Evolutionary conservation across 2,113 vertebrate genomes (phyloP), one percentile per base, ranked within the genome.

Genomic region (Zosterops hypoxanthus): DNA sequence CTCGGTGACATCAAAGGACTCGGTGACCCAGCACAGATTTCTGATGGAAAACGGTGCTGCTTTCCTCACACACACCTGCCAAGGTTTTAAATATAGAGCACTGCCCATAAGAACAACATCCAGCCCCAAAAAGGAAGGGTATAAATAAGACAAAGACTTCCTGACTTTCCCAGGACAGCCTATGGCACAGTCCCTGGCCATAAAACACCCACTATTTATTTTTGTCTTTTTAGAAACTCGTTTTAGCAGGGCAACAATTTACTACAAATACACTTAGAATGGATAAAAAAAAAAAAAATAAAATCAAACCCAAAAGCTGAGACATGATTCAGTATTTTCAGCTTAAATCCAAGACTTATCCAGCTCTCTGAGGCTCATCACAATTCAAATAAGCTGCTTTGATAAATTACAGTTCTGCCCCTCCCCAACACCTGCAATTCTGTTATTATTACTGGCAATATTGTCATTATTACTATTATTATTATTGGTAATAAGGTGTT

Each of bases 1-100:
- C 33, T 39, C 6, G 3, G 26, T 11, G 64, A 22, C 52, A 53
- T 6, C 52, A 1, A 5, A 63, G 44, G 8, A 5, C 33, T 46
- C 8, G 4, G 25, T 12, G 64, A 19, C 41, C 82, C 4, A 5
- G 41, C 52, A 29, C 2, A 26, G 56, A 8, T 2, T 61, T 9
- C 6, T 28, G 71, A 36, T 53, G 25, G 60, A 2, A 78, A 81
- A 9, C 0, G 1, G 5, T 7, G 68, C 59, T 46, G 2, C 14
- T 61, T 36, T 16, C 57, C 57, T 49, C 68, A 31, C 39, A 46
- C 25, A 1, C 20, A 3, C 60, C 70, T 18, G n/a, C 11, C 26
- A 1, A 25, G 53, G 77, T 9, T 63, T 63, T 10, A 86, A 59
- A 70, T 18, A 29, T 0, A 55, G 15, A 47, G 10, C 2, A 0